Evolutionary conservation across 35 echinoderm and acorn worm genomes (phyloP).

Genomic region (Ptychodera flava): DNA sequence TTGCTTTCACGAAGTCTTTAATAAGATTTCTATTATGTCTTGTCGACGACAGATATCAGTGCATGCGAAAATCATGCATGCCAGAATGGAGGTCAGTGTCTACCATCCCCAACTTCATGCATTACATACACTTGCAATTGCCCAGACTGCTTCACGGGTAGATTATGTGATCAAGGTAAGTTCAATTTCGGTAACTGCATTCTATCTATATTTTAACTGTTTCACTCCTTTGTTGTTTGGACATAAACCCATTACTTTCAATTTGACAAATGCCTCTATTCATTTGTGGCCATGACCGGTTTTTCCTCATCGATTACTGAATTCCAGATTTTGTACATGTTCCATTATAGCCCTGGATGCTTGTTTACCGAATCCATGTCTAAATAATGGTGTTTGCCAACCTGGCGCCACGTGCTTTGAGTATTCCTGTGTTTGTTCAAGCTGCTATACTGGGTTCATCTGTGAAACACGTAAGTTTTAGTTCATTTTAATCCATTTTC

Average conservation of each 20-base stretch:
- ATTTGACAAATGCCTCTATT: no score
- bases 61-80: background rate
- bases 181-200: no score
- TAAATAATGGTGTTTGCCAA: background rate
- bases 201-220: no score
- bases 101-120: background rate
- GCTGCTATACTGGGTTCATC: background rate
- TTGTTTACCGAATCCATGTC: background rate
- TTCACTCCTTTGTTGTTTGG: no score
- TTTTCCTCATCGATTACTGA: no score
- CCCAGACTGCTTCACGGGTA: background rate
- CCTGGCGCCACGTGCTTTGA: background rate
- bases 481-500: no score
- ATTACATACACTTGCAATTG: background rate
- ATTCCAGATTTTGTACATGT: no score
- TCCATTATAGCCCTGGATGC: background rate
- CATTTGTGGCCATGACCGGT: no score
- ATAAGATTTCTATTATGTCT: no score
- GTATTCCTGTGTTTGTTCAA: background rate
- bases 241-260: no score
- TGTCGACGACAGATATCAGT: background rate
- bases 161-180: no score
- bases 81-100: constrained; percentile 7
- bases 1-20: no score
- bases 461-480: background rate